These are phyloP conservation scores for Nomada lathburiana DNA, from an alignment of 2,888 invertebrate genomes.

Conservation along the genomic window DNA sequence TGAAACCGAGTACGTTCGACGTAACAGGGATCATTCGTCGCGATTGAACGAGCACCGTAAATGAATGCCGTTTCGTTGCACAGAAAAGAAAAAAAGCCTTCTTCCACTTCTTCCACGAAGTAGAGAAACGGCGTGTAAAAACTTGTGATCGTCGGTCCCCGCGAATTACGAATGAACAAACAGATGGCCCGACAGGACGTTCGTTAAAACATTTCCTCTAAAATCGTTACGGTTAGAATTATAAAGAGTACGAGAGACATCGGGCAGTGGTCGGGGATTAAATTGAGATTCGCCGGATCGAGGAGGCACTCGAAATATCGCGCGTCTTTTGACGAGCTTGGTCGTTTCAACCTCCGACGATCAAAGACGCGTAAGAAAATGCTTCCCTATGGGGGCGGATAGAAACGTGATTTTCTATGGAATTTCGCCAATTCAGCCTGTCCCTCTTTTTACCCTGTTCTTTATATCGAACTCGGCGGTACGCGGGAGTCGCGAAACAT, in stretches of 20 bases:
- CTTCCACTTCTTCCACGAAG: neutral
- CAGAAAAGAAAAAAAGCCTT: neutral
- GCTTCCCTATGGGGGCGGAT: neutral
- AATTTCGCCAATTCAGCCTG: constrained; percentile 11
- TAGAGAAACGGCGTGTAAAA: constrained; percentile 1
- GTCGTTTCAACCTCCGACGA: constrained; percentile 13
- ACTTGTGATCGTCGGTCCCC: constrained; percentile 2
- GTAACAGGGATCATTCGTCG: constrained; percentile 21
- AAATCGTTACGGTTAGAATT: constrained; percentile 34
- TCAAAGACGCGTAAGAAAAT: neutral
- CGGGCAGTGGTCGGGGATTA: constrained; percentile 10
- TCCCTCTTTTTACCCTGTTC: neutral
- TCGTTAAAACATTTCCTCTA: constrained; percentile 18
- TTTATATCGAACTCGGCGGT: neutral
- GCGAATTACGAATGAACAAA: constrained; percentile 9
- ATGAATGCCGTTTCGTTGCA: neutral
- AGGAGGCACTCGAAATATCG: neutral
- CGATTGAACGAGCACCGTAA: neutral
- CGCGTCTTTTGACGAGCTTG: neutral
- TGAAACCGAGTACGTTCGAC: constrained; percentile 38
- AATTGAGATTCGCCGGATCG: constrained; percentile 9
- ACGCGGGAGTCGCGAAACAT: neutral
- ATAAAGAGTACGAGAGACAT: neutral
- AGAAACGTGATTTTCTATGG: constrained; percentile 22
- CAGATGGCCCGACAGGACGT: neutral